These are phyloP conservation scores for Tragelaphus buxtoni DNA, from an alignment of 2,113 vertebrate species.

Conservation along the genomic window DNA sequence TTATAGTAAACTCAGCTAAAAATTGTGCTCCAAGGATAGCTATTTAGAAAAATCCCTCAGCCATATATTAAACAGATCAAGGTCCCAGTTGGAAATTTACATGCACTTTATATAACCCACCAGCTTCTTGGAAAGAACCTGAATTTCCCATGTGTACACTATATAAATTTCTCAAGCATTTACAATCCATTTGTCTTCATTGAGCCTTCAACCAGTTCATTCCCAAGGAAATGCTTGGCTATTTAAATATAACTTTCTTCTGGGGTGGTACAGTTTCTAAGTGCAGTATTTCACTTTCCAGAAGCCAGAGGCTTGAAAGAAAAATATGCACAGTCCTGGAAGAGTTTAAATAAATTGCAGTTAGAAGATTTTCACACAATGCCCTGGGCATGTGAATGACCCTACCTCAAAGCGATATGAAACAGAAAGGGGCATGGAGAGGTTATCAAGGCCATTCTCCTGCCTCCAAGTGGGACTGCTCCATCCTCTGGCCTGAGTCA, in stretches of 20 bases:
- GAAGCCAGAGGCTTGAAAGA: neutral
- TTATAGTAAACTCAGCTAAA: neutral
- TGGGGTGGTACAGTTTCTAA: neutral
- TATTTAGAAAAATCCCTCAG: slow-evolving; percentile 13
- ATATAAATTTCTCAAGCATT: neutral
- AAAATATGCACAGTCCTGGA: neutral
- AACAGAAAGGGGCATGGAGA: neutral
- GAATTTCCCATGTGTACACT: neutral
- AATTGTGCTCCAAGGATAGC: neutral
- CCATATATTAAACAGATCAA: neutral
- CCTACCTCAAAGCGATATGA: neutral
- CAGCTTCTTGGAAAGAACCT: slow-evolving; percentile 6
- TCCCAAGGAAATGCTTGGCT: neutral
- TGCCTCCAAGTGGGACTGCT: neutral
- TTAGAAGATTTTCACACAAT: neutral
- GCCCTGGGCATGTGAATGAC: neutral
- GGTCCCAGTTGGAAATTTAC: neutral
- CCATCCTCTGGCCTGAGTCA: neutral
- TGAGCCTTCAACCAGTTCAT: slow-evolving; percentile 6
- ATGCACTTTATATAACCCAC: neutral
- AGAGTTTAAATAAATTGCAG: neutral
- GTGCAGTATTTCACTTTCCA: neutral
- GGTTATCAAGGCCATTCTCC: neutral
- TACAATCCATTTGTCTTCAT: slow-evolving; percentile 15
- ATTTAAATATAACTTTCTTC: slow-evolving; percentile 38